Evolutionary conservation across 2,888 invertebrate genomes (phyloP).

Genomic region (Eupithecia insigniata): DNA sequence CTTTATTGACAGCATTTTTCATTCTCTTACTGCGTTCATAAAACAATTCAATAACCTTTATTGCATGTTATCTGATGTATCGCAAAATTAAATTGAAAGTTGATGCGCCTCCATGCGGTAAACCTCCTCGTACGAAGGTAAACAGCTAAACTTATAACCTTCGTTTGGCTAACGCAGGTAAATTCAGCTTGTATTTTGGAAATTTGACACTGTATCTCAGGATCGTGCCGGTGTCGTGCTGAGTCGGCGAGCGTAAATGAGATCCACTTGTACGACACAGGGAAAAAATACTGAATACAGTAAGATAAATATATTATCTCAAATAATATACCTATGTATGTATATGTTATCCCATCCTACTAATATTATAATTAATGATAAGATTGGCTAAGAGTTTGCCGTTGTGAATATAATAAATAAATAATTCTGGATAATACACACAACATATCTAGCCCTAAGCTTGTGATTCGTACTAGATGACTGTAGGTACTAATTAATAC

Average conservation of each 20-base stretch:
- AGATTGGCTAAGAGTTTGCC: too few relatives aligned
- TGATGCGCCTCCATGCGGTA: background rate
- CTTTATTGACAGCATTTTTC: too few relatives aligned
- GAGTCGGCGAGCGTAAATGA: slow-evolving; percentile 13
- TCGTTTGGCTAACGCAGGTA: background rate
- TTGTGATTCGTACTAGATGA: too few relatives aligned
- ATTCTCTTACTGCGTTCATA: too few relatives aligned
- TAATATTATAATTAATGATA: too few relatives aligned
- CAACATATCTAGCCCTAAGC: too few relatives aligned
- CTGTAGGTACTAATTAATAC: too few relatives aligned
- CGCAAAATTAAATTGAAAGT: background rate
- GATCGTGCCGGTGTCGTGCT: slow-evolving; percentile 7
- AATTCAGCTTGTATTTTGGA: background rate
- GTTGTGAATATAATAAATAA: too few relatives aligned
- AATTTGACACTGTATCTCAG: background rate
- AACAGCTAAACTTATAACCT: background rate
- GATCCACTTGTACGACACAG: slow-evolving; percentile 8
- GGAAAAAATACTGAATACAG: background rate
- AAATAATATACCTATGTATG: background rate
- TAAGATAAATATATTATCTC: background rate
- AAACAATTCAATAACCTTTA: too few relatives aligned
- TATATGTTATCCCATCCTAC: background rate
- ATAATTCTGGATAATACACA: too few relatives aligned
- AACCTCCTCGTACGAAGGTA: background rate
- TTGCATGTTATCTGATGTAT: too few relatives aligned